Base-by-base conservation (phyloP, 2,797 vertebrate species). In the Ceryle rudis region DNA sequence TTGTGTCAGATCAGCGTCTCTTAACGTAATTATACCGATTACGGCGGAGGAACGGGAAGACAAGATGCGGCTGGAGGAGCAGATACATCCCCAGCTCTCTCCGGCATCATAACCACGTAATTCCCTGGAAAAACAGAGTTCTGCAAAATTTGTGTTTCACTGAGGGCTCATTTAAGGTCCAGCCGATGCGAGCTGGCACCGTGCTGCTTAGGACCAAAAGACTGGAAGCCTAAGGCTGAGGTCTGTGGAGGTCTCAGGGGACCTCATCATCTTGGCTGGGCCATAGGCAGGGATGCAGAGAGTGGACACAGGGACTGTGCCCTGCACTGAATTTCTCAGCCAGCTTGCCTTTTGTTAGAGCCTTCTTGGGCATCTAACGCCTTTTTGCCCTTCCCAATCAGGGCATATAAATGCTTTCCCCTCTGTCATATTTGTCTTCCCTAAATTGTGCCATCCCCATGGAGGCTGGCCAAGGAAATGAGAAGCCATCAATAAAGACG, bases 401-500 rank as follows among this genome's bases (percentile, higher is more conserved):
- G 37, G 85, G 55, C 74, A 79, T 28, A 88, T 70, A 86, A 93
- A 94, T 86, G 85, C 90, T 95, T 95, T 80, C 64, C 70, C 86
- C 37, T 81, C 87, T 65, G 77, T 62, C 78, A n/a, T 70, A 93
- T 86, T 70, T 89, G 52, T 81, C 91, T 90, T 94, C 72, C 77
- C 80, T 81, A 94, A 95, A 90, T 3, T 39, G 81, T 79, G 72
- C 70, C 81, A 81, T 75, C 22, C 25, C 66, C 83, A 14, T 55
- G 80, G 82, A 95, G 78, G 73, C 85, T 54, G 44, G 90, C 93
- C 91, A 92, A 94, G 78, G 69, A 89, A 90, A 90, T 11, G 44
- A 74, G 79, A 96, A 97, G 80, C 88, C 78, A 93, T 90, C 81
- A 94, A 91, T 93, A 90, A 93, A 81, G 80, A 74, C 6, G 54